Base-by-base conservation (phyloP, 2,113 vertebrate species). In the Lycaon pictus region DNA sequence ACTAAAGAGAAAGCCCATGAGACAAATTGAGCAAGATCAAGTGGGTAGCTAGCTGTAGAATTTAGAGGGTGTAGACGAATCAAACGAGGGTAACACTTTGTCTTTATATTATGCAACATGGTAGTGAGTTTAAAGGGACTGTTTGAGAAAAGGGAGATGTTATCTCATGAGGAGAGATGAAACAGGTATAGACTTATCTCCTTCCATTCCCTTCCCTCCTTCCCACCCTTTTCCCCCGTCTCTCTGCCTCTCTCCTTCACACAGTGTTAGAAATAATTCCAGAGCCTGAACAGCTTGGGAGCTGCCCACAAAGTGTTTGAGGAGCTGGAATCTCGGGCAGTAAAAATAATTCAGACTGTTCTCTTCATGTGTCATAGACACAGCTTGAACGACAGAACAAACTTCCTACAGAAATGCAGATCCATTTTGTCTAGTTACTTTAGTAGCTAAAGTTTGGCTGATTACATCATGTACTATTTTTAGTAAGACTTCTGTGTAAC, bases 401-500 rank as follows among this genome's bases (percentile, higher is more conserved):
- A 98, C 97, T 99, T 98, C 97, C 97, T 69, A 74, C 95, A 93
- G 98, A 97, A 98, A 98, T 96, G 94, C 32, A 85, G 88, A 97
- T 82, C 89, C 94, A 90, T 97, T 97, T 97, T 98, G 95, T 95
- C 89, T 97, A 97, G 97, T 98, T 97, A 83, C 97, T 98, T 98
- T 69, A 97, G 95, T 89, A 92, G 97, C 63, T 85, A 96, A 98
- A 98, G 96, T 98, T 98, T 98, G 90, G 96, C 95, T 76, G 95
- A 98, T 99, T 98, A 99, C 98, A 98, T 99, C 98, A 99, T 98
- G 96, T 71, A 23, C 98, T 99, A 99, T 99, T 98, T 98, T 99
- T 99, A 99, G 98, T 94, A 98, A 94, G 98, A 93, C 94, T 98
- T 98, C 97, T 97, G 43, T 95, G 98, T 99, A 98, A 98, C 99